phyloP scores from a whole-genome alignment of 2,888 invertebrate species.

The Drosophila neotestacea region DNA sequence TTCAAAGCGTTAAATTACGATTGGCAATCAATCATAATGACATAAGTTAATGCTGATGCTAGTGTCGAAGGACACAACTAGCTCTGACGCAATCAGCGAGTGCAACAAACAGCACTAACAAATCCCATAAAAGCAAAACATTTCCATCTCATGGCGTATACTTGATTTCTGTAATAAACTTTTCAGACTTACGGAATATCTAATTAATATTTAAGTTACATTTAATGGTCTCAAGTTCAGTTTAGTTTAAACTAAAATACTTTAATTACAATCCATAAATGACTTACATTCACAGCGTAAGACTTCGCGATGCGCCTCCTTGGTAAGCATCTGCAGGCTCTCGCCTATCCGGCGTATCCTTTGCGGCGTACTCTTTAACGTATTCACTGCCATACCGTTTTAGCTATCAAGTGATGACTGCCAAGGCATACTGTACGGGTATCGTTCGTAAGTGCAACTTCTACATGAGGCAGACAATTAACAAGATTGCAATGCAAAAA shows the following conservation, averaged over 20 bases:
- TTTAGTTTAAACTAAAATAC: not conserved
- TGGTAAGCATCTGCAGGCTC: slow-evolving; percentile 78
- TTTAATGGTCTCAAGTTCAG: not conserved
- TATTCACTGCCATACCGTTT: slow-evolving; percentile 38
- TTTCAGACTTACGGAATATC: not conserved
- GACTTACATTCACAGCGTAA: slow-evolving; percentile 80
- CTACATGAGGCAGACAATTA: slow-evolving; percentile 77
- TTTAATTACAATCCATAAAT: not conserved
- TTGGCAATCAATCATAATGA: slow-evolving; percentile 57
- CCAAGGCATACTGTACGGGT: slow-evolving; percentile 29
- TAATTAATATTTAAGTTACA: not conserved
- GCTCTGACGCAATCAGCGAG: slow-evolving; percentile 35
- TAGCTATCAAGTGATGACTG: slow-evolving; percentile 3
- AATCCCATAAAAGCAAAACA: not conserved
- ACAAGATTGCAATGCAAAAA: slow-evolving; percentile 79
- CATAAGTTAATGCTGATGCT: slow-evolving; percentile 18
- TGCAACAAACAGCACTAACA: slow-evolving; percentile 1
- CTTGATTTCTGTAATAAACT: slow-evolving; percentile 2
- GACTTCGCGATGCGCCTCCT: slow-evolving; percentile 70
- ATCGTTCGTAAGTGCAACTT: slow-evolving; percentile 1
- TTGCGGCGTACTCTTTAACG: slow-evolving; percentile 58
- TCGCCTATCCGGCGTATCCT: slow-evolving; percentile 69
- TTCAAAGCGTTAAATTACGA: slow-evolving; percentile 14
- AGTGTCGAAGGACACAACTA: slow-evolving; percentile 32
- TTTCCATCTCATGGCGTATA: slow-evolving; percentile 29